phyloP scores from a whole-genome alignment of 2,797 vertebrate genomes.

The Scolopax bukidnonensis region DNA sequence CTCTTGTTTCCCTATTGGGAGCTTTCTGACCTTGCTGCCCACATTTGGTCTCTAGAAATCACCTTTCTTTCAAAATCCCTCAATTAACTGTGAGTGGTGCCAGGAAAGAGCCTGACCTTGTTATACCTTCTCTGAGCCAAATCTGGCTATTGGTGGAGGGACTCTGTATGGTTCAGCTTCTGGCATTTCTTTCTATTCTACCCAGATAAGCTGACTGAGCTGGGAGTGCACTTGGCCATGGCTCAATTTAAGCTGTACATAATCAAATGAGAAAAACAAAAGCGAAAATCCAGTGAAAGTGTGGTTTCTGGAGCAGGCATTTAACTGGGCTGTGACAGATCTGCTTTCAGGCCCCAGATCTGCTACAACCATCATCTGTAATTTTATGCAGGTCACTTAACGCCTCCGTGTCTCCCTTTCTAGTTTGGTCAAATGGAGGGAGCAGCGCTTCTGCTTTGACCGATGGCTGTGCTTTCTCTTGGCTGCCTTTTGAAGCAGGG shows the following conservation, averaged over 20 bases:
- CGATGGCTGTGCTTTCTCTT: background rate
- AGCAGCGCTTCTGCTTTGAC: background rate
- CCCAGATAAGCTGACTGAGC: background rate
- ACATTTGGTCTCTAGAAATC: background rate
- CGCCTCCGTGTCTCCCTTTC: rapidly evolving
- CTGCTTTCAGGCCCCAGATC: background rate
- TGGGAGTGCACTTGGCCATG: background rate
- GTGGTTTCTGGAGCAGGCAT: background rate
- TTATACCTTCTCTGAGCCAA: background rate
- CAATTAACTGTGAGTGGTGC: background rate
- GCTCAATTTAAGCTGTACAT: background rate
- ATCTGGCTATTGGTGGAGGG: background rate
- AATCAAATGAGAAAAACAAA: background rate
- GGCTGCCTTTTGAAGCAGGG: background rate
- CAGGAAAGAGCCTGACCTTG: background rate
- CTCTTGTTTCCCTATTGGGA: background rate
- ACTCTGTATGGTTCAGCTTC: background rate
- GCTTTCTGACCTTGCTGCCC: background rate
- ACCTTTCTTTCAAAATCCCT: conserved; percentile 19
- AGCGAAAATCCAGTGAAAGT: background rate
- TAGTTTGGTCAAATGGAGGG: background rate
- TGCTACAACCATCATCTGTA: background rate
- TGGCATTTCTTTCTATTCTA: background rate
- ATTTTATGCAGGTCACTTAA: background rate
- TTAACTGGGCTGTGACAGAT: background rate